Percentiles rank a stretch among this genome's conserved stretches.
Conservation (phyloP, 1,140 invertebrate genomes). For the Philopotamus ludificatus region DNA sequence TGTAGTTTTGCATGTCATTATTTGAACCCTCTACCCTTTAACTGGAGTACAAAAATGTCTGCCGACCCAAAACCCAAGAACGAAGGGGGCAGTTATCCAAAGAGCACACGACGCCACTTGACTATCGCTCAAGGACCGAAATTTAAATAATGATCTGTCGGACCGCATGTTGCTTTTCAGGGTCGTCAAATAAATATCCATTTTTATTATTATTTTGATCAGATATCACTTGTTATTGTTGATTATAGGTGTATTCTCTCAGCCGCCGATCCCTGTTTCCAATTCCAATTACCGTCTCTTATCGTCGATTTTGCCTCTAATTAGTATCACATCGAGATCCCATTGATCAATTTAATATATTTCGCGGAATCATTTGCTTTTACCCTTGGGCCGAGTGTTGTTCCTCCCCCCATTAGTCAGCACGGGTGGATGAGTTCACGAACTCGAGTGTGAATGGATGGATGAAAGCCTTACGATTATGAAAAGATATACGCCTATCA, state of each 20-base stretch:
- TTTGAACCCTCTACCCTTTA: slow-evolving; percentile 5
- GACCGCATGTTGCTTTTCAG: neutral
- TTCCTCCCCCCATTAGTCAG: neutral
- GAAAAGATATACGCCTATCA: slow-evolving; percentile 27
- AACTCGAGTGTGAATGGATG: slow-evolving; percentile 14
- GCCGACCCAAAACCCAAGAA: neutral
- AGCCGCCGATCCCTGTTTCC: too few species aligned
- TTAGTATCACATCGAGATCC: too few species aligned
- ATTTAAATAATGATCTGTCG: slow-evolving; percentile 26
- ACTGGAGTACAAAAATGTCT: neutral
- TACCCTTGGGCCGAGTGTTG: neutral
- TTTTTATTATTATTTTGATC: too few species aligned
- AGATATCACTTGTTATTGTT: too few species aligned
- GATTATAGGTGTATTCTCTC: too few species aligned
- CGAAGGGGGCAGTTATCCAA: slow-evolving; percentile 10
- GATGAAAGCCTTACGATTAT: slow-evolving; percentile 25
- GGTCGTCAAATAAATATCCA: neutral
- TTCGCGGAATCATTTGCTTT: slow-evolving; percentile 2
- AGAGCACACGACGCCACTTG: slow-evolving; percentile 18
- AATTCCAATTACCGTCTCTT: too few species aligned
- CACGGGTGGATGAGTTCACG: slow-evolving; percentile 3
- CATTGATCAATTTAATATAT: too few species aligned
- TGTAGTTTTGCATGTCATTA: neutral
- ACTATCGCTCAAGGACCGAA: slow-evolving; percentile 1
- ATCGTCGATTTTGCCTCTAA: too few species aligned